Base-by-base conservation (phyloP, 2,797 vertebrate species). In the Rhynchotus rufescens region DNA sequence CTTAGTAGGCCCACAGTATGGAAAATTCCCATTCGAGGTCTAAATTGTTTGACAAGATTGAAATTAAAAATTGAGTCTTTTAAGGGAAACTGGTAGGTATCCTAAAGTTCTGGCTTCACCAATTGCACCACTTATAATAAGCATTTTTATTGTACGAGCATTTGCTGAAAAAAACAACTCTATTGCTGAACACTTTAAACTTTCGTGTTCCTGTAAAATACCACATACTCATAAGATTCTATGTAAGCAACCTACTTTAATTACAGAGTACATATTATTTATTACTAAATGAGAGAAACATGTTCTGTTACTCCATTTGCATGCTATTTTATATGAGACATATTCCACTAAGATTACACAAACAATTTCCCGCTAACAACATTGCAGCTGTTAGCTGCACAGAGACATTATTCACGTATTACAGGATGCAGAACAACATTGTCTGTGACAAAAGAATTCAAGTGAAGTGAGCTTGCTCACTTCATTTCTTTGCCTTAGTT, bases 21-120 rank as follows among this genome's bases (percentile, higher is more conserved):
- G 67, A 91, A 89, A 84, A 67, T 49, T 84, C 26, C 38, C 40
- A 9, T 76, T 34, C 64, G 34, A 77, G 36, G 0, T 2, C 38
- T 60, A 52, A 12, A 47, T 80, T 74, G 9, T 86, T 60, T 91
- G 67, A 84, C 65, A 84, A 86, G 34, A 69, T 67, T 77, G 73
- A 81, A 92, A 88, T 84, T 92, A 86, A 74, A 91, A 60, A 16
- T 26, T 23, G n/a, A 72, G 25, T 80, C 10, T 86, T 94, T 59
- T 61, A 61, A 72, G 49, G 49, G 72, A 86, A 91, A 88, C 10
- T 56, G 25, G 44, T 28, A 80, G 44, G 15, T 59, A 88, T 61
- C 22, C 40, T 79, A 76, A 84, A 88, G 19, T 68, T 64, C 6
- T 74, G 49, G 11, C 13, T 89, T 86, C 80, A 57, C 38, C 90